Evolutionary conservation across 2,888 invertebrate genomes (phyloP), one percentile per base, ranked within the genome.

Genomic region (Patella caerulea): DNA sequence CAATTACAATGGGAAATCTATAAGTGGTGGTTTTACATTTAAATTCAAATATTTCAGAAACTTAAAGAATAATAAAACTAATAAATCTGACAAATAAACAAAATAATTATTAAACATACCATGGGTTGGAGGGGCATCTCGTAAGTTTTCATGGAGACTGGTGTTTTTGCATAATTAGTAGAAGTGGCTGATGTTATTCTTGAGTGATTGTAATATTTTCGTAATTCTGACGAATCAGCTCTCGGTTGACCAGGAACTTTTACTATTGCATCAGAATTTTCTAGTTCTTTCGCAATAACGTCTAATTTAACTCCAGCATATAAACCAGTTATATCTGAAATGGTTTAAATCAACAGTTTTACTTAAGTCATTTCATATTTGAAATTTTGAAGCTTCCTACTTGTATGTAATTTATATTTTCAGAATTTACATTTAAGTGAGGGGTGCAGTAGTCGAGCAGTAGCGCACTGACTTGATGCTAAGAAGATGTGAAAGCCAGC

Each of bases 41-140:
- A 34, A 34, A 34, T 34, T 34, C 34, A 34, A 34, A 34, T 34
- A 34, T 34, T 5, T 34, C 34, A 34, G 5, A 34, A 34, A 34
- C 34, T 45, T 45, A 1, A 1, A 9, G 45, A 45, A 45, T 9
- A 45, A 45, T 45, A 45, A 45, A 45, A 45, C 9, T 45, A 45
- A 9, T 34, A 34, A 29, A 34, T 34, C 5, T 34, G 34, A 34
- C 34, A 5, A 9, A 45, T 7, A 45, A 45, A 45, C 45, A 9
- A 45, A 45, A 9, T 45, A 45, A 9, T 45, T 7, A 45, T 45
- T 45, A 7, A 9, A 45, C 45, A 81, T 82, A 90, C 90, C 87
- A 89, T 74, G 17, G 90, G 90, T 72, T 90, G 90, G 29, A 89
- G 80, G 52, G 88, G 87, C 88, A 90, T 88, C 81, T 90, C 90